Conservation (phyloP, 2,797 vertebrate genomes). For the Sebastes umbrosus region DNA sequence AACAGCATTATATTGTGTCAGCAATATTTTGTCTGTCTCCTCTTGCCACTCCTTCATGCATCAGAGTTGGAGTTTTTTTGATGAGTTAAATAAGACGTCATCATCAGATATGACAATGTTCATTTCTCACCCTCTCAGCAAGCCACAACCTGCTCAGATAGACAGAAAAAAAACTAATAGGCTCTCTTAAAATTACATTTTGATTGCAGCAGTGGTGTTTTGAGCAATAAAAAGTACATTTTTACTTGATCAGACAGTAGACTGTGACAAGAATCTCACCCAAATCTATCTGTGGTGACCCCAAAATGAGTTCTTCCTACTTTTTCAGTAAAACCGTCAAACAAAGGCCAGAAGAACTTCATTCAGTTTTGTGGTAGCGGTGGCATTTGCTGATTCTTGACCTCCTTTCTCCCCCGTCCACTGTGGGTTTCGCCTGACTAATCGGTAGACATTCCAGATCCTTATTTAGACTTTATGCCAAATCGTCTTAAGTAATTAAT, state of each 20-base stretch:
- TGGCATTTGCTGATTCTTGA: not conserved
- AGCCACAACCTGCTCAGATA: conserved; percentile 22
- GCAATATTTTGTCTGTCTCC: not conserved
- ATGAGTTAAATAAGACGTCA: conserved; percentile 29
- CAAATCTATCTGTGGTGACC: not conserved
- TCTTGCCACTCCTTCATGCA: not conserved
- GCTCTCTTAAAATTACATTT: not conserved
- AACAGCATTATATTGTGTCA: not conserved
- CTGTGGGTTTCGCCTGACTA: conserved; percentile 40
- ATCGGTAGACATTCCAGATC: conserved; percentile 55
- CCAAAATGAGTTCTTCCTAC: not conserved
- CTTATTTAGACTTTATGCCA: conserved; percentile 52
- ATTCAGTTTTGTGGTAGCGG: not conserved
- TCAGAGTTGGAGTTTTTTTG: conserved; percentile 21
- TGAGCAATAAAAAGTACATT: not conserved
- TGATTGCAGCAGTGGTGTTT: not conserved
- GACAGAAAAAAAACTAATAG: not conserved
- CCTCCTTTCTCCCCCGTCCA: not conserved
- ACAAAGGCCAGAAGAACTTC: not conserved
- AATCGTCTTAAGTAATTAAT: conserved; percentile 68
- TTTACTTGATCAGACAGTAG: not conserved
- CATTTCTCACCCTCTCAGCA: conserved; percentile 23
- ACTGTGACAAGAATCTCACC: not conserved
- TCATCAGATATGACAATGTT: conserved; percentile 17
- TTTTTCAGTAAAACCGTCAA: not conserved